Percentiles rank a stretch among this genome's conserved stretches.
Evolutionary conservation across 2,888 invertebrate species (phyloP).

Genomic region (Heliconius cydno): DNA sequence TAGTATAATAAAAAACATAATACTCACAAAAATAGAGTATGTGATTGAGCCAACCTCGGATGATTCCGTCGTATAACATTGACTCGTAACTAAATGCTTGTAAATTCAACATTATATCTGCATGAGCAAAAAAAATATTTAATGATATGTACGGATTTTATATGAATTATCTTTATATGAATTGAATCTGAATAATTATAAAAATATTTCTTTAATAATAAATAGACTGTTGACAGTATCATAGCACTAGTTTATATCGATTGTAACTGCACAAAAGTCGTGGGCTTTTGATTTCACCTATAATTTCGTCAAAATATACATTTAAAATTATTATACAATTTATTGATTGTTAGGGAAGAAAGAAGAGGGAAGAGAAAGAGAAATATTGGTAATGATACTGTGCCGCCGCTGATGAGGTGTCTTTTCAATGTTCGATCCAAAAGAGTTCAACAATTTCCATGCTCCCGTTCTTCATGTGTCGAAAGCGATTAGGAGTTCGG

Average conservation of each 20-base stretch:
- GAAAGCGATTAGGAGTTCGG: too few species aligned
- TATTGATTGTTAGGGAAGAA: too few species aligned
- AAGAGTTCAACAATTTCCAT: too few species aligned
- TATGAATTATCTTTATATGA: too few species aligned
- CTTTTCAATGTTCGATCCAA: too few species aligned
- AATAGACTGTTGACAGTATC: neutral
- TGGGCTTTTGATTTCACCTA: neutral
- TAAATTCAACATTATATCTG: constrained; percentile 69
- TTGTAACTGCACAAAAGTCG: neutral
- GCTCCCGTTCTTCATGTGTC: too few species aligned
- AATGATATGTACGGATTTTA: too few species aligned
- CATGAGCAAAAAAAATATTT: constrained; percentile 38
- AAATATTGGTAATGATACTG: too few species aligned
- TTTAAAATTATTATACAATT: too few species aligned
- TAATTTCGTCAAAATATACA: neutral
- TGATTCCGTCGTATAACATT: constrained; percentile 61
- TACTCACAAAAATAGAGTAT: constrained; percentile 62
- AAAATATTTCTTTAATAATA: neutral
- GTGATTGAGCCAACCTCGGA: constrained; percentile 68
- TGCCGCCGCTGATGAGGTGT: too few species aligned
- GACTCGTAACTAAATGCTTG: constrained; percentile 61
- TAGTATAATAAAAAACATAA: neutral
- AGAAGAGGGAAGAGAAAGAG: too few species aligned
- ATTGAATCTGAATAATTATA: too few species aligned
- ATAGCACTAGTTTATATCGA: neutral